A percentile compares a stretch with the other conserved stretches of the same genome.
Evolutionary conservation across 2,797 vertebrate species (phyloP).

Genomic region (Odontamblyopus rebecca): DNA sequence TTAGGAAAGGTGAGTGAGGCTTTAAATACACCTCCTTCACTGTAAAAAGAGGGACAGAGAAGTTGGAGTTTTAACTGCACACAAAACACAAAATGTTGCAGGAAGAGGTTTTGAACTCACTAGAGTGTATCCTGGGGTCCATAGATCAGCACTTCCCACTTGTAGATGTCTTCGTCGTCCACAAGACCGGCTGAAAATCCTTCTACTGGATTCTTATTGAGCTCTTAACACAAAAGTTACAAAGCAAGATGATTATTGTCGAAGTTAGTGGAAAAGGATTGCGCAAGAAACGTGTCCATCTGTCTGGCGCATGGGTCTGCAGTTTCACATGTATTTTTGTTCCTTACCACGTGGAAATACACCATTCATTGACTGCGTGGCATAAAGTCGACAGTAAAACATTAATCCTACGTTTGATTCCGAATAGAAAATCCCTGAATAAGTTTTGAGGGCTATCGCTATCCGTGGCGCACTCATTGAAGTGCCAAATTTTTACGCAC

Average conservation of each 20-base stretch:
- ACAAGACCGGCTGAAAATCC: conserved; percentile 81
- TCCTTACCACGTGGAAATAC: not conserved
- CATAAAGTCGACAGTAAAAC: not conserved
- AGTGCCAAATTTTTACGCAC: conserved; percentile 41
- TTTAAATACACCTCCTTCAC: conserved; percentile 81
- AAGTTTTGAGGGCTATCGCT: no score
- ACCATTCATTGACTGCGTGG: no score
- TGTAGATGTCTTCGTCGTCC: conserved; percentile 80
- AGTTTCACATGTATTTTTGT: conserved; percentile 17
- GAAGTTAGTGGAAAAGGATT: not conserved
- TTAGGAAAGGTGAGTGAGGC: conserved; percentile 75
- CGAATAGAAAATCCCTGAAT: not conserved
- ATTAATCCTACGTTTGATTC: not conserved
- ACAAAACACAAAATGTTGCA: no score
- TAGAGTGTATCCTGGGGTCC: conserved; percentile 81
- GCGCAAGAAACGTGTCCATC: conserved; percentile 11
- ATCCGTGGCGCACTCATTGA: no score
- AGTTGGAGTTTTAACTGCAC: no score
- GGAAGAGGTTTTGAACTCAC: conserved; percentile 52
- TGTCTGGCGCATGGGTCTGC: not conserved
- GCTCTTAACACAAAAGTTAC: conserved; percentile 47
- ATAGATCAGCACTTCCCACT: conserved; percentile 81
- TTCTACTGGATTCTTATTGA: conserved; percentile 81
- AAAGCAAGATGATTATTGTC: not conserved
- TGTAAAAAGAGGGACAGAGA: conserved; percentile 20